Evolutionary conservation across 2,797 vertebrate genomes (phyloP).

Genomic region (Anabacerthia variegaticeps): DNA sequence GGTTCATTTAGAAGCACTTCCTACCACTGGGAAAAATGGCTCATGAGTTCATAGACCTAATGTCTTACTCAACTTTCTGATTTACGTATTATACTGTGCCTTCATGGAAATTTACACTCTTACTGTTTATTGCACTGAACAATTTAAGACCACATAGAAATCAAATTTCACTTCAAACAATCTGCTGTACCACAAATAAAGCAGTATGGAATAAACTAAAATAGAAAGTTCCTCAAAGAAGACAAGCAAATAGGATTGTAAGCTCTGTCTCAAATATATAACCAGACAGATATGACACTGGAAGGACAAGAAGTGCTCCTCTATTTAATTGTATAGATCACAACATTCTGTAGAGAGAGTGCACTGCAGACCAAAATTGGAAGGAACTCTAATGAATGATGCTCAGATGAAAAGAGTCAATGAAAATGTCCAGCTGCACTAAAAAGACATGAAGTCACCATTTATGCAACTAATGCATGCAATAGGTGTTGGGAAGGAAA

Average conservation of each 20-base stretch:
- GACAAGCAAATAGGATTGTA: background rate
- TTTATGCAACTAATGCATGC: slow-evolving; percentile 54
- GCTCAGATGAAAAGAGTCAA: slow-evolving; percentile 65
- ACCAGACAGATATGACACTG: slow-evolving; percentile 16
- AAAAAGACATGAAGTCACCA: slow-evolving; percentile 63
- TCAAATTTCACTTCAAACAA: background rate
- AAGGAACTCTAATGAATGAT: slow-evolving; percentile 60
- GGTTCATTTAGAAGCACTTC: background rate
- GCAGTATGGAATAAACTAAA: background rate
- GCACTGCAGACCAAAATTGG: slow-evolving; percentile 22
- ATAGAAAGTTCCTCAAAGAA: background rate
- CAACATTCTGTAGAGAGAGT: slow-evolving; percentile 15
- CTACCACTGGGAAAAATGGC: background rate
- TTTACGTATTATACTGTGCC: fast-evolving
- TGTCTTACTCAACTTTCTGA: background rate
- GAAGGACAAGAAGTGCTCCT: slow-evolving; percentile 17
- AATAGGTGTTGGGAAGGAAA: slow-evolving; percentile 45
- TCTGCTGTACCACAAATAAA: background rate
- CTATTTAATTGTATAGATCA: background rate
- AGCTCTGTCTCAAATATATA: background rate
- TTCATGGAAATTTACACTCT: background rate
- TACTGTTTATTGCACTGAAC: background rate
- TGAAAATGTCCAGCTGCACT: slow-evolving; percentile 62
- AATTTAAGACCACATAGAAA: background rate
- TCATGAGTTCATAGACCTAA: background rate